These are phyloP conservation scores for Bombus affinis DNA, from an alignment of 1,140 invertebrate genomes.

Conservation along the genomic window DNA sequence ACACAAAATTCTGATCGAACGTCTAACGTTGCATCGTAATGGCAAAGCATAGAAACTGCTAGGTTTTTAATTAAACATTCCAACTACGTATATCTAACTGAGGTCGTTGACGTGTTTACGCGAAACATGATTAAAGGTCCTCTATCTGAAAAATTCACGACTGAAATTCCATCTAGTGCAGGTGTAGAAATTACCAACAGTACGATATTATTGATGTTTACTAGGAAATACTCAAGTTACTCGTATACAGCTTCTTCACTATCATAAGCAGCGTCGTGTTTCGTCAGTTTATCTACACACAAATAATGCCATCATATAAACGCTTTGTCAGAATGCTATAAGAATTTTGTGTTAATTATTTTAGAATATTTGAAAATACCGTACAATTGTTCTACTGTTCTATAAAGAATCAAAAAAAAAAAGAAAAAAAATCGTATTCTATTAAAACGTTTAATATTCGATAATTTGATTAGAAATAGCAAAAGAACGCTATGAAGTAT, in stretches of 20 bases:
- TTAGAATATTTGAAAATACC: no score
- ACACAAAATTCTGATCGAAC: neutral
- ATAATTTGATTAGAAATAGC: no score
- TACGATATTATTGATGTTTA: neutral
- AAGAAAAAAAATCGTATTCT: no score
- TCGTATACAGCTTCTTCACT: neutral
- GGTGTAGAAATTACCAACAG: constrained; percentile 6
- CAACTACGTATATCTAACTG: neutral
- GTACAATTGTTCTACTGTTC: no score
- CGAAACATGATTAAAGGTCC: neutral
- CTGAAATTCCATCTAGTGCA: constrained; percentile 33
- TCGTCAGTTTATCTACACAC: constrained; percentile 3
- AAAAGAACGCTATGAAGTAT: no score
- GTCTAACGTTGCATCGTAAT: neutral
- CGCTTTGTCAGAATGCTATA: neutral
- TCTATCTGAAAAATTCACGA: neutral
- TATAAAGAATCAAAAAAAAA: neutral
- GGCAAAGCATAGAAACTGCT: no score
- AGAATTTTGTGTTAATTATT: no score
- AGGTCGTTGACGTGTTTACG: neutral
- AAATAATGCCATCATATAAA: neutral
- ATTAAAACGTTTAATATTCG: no score
- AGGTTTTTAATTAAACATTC: neutral
- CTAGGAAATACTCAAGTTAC: constrained; percentile 40
- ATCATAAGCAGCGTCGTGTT: constrained; percentile 26